These are phyloP conservation scores for Cryptus armator DNA, from an alignment of 2,888 invertebrate genomes.

Conservation along the genomic window DNA sequence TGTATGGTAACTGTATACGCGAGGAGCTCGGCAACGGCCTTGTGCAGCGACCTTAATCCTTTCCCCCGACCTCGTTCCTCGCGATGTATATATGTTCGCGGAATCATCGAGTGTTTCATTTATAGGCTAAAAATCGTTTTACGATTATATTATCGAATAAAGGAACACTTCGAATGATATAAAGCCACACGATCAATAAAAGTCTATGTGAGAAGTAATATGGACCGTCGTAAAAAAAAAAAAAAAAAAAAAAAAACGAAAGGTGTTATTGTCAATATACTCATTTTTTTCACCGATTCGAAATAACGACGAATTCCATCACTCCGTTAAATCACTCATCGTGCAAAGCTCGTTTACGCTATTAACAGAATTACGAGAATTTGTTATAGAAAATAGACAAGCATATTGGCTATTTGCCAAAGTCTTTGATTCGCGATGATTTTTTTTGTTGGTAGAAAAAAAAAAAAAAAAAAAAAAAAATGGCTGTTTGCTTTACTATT, in stretches of 20 bases:
- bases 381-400: neutral
- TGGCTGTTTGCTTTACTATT: neutral
- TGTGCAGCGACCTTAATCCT: constrained; percentile 76
- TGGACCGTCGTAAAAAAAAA: neutral
- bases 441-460: neutral
- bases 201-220: neutral
- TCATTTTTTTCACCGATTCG: too few species aligned
- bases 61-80: constrained; percentile 73
- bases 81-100: constrained; percentile 5
- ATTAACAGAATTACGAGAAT: neutral
- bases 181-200: neutral
- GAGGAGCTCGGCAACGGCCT: constrained; percentile 69
- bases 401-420: constrained; percentile 18
- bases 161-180: neutral
- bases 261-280: neutral
- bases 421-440: constrained; percentile 10
- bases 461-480: neutral
- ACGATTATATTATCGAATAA: neutral
- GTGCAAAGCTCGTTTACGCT: too few species aligned
- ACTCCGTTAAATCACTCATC: too few species aligned
- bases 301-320: too few species aligned
- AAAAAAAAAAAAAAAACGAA: neutral
- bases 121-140: neutral
- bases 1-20: constrained; percentile 68
- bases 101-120: constrained; percentile 41